Evolutionary conservation across 2,888 invertebrate genomes (phyloP), one percentile per base, ranked within the genome.

Genomic region (Nematopogon swammerdamellus): DNA sequence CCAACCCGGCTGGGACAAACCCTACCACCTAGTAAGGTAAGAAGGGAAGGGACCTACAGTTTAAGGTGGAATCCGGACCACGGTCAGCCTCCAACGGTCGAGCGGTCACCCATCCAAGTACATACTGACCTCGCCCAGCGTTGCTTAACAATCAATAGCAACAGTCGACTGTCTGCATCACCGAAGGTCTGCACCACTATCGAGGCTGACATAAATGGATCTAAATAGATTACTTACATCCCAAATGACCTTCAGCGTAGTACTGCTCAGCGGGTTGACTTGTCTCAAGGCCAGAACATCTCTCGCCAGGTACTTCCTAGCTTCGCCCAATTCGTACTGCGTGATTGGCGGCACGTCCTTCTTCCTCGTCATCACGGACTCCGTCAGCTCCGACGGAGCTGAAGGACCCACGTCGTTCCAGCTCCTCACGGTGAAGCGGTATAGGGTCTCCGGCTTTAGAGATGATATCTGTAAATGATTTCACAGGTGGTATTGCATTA

Each of bases 381-480:
- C 85, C 18, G 92, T 92, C 25, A 89, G 72, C 14, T 85, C 83
- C 59, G 92, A 92, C 2, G 95, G 94, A 43, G 87, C 83, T 1
- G 93, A 91, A 45, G 92, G 77, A 11, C 95, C 95, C 63, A 93
- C 88, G 11, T 87, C 84, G 67, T 94, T 95, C 73, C 92, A 90
- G 0, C 94, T 93, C 49, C 90, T 83, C 36, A 95, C 88, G 53
- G 93, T 77, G 67, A 95, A 95, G 54, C 92, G 85, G 71, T 95
- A 95, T 29, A 87, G 84, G 45, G 91, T 90, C 60, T 89, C 90
- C 1, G 91, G 88, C 60, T 86, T 86, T 55, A 94, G 75, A 59
- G 87, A 85, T 19, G 69, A 76, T 44, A 85, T 81, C 84, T 85
- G 58, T 46, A 57, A 54, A 54, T 46, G 51, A 47, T 54, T 4